Evolutionary conservation across 2,888 invertebrate genomes (phyloP), one percentile per base, ranked within the genome.

Genomic region (Podotricha telesiphe): DNA sequence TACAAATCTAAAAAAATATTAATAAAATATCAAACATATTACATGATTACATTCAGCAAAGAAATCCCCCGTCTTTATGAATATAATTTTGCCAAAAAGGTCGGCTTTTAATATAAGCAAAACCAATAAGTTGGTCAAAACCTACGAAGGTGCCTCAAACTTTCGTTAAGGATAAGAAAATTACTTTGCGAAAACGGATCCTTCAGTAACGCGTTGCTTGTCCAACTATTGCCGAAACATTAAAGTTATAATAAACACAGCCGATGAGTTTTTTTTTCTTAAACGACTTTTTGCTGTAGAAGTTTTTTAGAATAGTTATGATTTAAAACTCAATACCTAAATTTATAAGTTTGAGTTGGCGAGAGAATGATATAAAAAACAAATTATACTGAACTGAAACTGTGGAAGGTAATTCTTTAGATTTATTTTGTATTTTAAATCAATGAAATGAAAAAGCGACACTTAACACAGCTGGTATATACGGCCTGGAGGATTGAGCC

Each of bases 131-230:
- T 48, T 47, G 22, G 48, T 22, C 34, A 67, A 62, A 51, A 62
- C 37, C 22, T 22, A 55, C 53, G 55, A 68, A 68, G 40, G 47
- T 22, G n/a, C 19, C 62, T 15, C 42, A 66, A 66, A 69, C 62
- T 62, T 65, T 55, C 19, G 42, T 65, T 69, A 48, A 22, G 56
- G 55, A 56, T 65, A 62, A 66, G 37, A 48, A 50, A 59, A 58
- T 59, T 65, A 67, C 42, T 61, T 45, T 53, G 22, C 34, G 17
- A 2, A 48, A 50, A 67, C 17, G 42, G 45, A 67, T 53, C 51
- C 28, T 67, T 61, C 13, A 22, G 22, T 68, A 28, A 56, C 17
- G 48, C 42, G 22, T 37, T 45, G 55, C 55, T 64, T 56, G 15
- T 50, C 48, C 19, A 65, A 51, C 28, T 58, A 58, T 66, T 51